Evolutionary conservation across 2,888 invertebrate genomes (phyloP).

Genomic region (Cataglyphis cursor): DNA sequence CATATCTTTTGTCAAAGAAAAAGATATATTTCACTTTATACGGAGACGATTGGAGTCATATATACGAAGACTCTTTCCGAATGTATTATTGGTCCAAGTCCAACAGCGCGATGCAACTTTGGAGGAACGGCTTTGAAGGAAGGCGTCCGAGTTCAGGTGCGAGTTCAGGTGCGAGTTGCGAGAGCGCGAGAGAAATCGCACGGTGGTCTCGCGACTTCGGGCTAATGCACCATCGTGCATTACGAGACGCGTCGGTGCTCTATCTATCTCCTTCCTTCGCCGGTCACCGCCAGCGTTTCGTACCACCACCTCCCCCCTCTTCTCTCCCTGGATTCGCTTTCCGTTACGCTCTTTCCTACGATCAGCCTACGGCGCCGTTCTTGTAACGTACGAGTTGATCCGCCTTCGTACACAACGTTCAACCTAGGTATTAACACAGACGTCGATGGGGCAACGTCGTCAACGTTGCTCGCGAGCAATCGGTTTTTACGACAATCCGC

Average conservation of each 20-base stretch:
- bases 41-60: constrained; percentile 10
- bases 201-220: constrained; percentile 70
- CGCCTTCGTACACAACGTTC: constrained; percentile 67
- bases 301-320: constrained; percentile 55
- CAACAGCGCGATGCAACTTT: background rate
- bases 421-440: constrained; percentile 63
- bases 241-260: constrained; percentile 69
- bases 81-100: background rate
- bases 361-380: constrained; percentile 39
- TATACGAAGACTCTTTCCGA: background rate
- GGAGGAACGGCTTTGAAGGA: background rate
- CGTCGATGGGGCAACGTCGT: constrained; percentile 50
- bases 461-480: constrained; percentile 41
- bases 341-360: constrained; percentile 43
- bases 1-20: constrained; percentile 47
- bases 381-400: constrained; percentile 36
- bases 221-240: constrained; percentile 79
- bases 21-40: constrained; percentile 8
- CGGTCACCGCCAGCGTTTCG: constrained; percentile 64
- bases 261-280: constrained; percentile 72
- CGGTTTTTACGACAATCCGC: constrained; percentile 4
- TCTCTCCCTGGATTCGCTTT: constrained; percentile 29
- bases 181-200: constrained; percentile 70
- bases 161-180: constrained; percentile 33
- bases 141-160: constrained; percentile 4